Evolutionary conservation across 2,888 invertebrate genomes (phyloP).

Genomic region (Eupeodes luniger): DNA sequence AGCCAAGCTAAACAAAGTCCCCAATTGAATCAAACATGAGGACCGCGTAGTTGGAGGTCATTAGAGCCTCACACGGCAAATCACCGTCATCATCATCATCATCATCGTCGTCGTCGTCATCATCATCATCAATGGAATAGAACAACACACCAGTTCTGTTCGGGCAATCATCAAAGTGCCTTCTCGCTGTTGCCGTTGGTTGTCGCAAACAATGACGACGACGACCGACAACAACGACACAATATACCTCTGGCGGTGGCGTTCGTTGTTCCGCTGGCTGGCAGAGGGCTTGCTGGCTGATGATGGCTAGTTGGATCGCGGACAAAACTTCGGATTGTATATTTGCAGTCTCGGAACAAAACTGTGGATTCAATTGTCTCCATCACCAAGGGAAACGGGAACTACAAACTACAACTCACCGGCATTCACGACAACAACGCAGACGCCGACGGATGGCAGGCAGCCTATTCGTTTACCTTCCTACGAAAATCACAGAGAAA

Average conservation of each 20-base stretch:
- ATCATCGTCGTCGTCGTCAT: slow-evolving; percentile 14
- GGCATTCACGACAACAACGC: slow-evolving; percentile 58
- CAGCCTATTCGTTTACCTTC: neutral
- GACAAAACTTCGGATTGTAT: slow-evolving; percentile 71
- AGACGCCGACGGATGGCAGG: slow-evolving; percentile 13
- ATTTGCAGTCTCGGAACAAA: slow-evolving; percentile 61
- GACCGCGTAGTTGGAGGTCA: slow-evolving; percentile 72
- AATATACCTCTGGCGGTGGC: slow-evolving; percentile 15
- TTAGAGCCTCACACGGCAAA: slow-evolving; percentile 75
- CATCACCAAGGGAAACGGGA: slow-evolving; percentile 48
- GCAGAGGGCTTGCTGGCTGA: neutral
- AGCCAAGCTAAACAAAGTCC: slow-evolving; percentile 57
- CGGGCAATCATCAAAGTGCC: slow-evolving; percentile 66
- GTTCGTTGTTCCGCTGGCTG: slow-evolving; percentile 26
- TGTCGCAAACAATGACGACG: slow-evolving; percentile 33
- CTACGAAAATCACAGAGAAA: slow-evolving; percentile 23
- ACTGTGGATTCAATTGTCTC: slow-evolving; percentile 76
- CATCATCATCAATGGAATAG: slow-evolving; percentile 39
- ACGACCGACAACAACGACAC: slow-evolving; percentile 41
- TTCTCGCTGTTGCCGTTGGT: slow-evolving; percentile 23
- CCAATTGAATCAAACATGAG: slow-evolving; percentile 64
- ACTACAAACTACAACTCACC: slow-evolving; percentile 64
- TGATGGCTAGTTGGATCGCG: neutral
- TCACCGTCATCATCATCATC: slow-evolving; percentile 66
- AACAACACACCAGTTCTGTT: slow-evolving; percentile 38